Evolutionary conservation across 1,140 invertebrate species (phyloP).

Genomic region (Onthophagus taurus): DNA sequence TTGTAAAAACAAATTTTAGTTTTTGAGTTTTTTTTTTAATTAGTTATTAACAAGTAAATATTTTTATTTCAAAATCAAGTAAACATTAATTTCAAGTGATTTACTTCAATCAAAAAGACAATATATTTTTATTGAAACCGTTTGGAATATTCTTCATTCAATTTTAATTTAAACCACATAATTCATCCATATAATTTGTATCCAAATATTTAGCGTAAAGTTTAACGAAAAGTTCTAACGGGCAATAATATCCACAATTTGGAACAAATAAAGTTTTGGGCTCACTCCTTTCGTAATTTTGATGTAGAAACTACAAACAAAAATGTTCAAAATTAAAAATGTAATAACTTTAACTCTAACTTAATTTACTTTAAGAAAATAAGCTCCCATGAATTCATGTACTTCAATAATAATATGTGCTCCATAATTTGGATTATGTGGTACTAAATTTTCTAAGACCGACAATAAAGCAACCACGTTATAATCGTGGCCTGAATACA

Average conservation of each 20-base stretch:
- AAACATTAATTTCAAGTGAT: too few relatives aligned
- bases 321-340: background rate
- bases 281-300: background rate
- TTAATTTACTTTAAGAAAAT: slow-evolving; percentile 17
- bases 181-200: too few relatives aligned
- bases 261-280: background rate
- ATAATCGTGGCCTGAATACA: slow-evolving; percentile 61
- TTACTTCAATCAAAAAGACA: too few relatives aligned
- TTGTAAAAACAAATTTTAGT: too few relatives aligned
- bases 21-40: too few relatives aligned
- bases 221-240: background rate
- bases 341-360: background rate
- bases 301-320: background rate
- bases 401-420: slow-evolving; percentile 27
- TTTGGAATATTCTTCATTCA: too few relatives aligned
- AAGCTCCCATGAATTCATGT: slow-evolving; percentile 10
- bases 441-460: slow-evolving; percentile 49
- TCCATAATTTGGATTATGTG: slow-evolving; percentile 44
- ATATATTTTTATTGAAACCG: too few relatives aligned
- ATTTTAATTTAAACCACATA: too few relatives aligned
- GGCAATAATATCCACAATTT: background rate
- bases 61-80: too few relatives aligned
- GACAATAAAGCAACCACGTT: slow-evolving; percentile 56
- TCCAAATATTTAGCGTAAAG: background rate
- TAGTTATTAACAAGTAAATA: too few relatives aligned